Conservation (phyloP, 2,113 vertebrate genomes). For the Pandion haliaetus region DNA sequence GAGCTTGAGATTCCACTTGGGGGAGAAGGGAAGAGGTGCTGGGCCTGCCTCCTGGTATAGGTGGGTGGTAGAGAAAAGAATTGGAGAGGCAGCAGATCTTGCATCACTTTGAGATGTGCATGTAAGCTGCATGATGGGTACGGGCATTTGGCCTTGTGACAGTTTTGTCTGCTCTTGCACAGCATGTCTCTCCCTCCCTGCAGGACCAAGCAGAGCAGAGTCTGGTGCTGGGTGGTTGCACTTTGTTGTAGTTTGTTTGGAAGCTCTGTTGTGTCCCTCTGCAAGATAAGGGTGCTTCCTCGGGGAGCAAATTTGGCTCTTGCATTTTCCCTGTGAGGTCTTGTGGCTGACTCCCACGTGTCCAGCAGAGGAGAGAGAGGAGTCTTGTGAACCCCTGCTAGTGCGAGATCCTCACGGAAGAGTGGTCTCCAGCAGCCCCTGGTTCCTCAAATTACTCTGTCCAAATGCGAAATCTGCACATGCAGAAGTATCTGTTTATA, state of each 20-base stretch:
- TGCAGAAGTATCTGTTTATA: neutral
- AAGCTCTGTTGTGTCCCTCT: neutral
- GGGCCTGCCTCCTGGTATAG: neutral
- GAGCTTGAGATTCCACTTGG: neutral
- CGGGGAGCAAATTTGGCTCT: neutral
- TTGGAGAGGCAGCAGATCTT: neutral
- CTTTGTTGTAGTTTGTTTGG: neutral
- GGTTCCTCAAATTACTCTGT: neutral
- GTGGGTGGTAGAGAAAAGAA: neutral
- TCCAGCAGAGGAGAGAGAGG: neutral
- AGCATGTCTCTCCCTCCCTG: neutral
- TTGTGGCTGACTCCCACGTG: neutral
- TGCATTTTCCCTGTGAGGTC: neutral
- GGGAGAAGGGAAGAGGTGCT: neutral
- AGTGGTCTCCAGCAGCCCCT: fast-evolving
- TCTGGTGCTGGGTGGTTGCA: neutral
- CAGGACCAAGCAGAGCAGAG: neutral
- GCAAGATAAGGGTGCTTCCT: neutral
- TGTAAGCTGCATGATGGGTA: neutral
- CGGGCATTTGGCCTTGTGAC: neutral
- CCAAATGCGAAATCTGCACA: neutral
- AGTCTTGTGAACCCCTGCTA: neutral
- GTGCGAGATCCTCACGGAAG: neutral
- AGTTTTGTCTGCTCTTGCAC: neutral
- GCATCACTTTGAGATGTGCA: neutral